Evolutionary conservation across 1,140 invertebrate genomes (phyloP), one percentile per base, ranked within the genome.

Genomic region (Proctacanthus coquilletti): DNA sequence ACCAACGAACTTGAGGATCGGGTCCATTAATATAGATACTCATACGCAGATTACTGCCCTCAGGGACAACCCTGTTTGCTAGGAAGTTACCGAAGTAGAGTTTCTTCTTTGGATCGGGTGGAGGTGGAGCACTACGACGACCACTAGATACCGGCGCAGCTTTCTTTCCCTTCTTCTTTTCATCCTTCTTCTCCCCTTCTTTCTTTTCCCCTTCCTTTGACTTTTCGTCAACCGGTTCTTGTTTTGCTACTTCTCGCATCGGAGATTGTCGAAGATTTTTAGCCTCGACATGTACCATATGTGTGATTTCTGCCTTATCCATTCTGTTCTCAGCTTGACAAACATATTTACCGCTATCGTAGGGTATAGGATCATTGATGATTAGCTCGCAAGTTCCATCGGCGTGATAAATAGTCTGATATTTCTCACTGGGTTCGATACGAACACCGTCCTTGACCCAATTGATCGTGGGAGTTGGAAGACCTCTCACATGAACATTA

Each of bases 401-500:
- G 10, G 73, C 72, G 36, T 60, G 52, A 33, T 60, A 51, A 6
- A 52, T 50, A 25, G 47, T 44, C 15, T 75, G 59, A 49, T 81
- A 75, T 39, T 68, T 70, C 2, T 60, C 57, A 32, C 51, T 56
- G 21, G 53, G 49, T 38, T 62, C 63, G 4, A 64, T 49, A 39
- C 72, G 68, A 2, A 79, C 65, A 9, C 74, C 74, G 47, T 86
- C 75, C 58, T 83, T 84, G 6, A 75, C 51, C 84, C 84, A 91
- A 11, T 73, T 74, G 20, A 88, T 71, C 3, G 62, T 65, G 2
- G 84, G 79, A 5, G 65, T 56, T 2, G 81, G 79, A 48, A 76
- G 64, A 15, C 75, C 78, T 38, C 72, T 69, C 11, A 86, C 72
- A 39, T 74, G 67, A 41, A 81, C 84, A 53, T 86, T 80, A 34